phyloP scores from a whole-genome alignment of 2,888 invertebrate species.

The Agyllia agylla region DNA sequence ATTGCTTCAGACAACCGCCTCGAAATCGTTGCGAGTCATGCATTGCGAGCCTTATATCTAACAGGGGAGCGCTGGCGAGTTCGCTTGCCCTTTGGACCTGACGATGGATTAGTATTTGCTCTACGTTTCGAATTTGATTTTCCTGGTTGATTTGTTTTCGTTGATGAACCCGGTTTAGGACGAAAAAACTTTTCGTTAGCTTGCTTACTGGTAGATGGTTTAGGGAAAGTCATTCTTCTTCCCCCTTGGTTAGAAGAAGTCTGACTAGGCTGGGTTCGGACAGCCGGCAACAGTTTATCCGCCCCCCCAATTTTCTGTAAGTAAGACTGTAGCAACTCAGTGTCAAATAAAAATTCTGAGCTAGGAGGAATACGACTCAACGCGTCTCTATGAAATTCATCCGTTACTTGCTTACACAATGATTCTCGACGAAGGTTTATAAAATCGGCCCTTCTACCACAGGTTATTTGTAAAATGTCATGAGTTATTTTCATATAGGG shows the following conservation, averaged over 20 bases:
- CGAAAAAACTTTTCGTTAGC: conserved; percentile 6
- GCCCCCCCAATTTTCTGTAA: conserved; percentile 32
- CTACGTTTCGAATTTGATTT: not conserved
- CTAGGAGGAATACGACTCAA: conserved; percentile 13
- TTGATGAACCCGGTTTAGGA: not conserved
- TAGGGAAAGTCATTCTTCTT: not conserved
- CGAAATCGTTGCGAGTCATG: conserved; percentile 24
- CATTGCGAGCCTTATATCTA: conserved; percentile 4
- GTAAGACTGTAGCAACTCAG: not conserved
- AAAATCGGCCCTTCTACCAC: conserved; percentile 33
- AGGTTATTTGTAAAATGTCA: conserved; percentile 19
- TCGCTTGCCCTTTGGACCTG: not conserved
- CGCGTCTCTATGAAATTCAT: conserved; percentile 8
- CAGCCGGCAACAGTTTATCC: not conserved
- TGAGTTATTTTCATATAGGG: not conserved
- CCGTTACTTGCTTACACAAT: not conserved
- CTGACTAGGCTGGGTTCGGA: not conserved
- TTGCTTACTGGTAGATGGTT: conserved; percentile 10
- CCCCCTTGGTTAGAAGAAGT: not conserved
- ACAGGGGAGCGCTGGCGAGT: conserved; percentile 8
- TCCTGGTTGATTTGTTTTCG: not conserved
- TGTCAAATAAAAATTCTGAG: not conserved
- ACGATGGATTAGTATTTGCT: not conserved
- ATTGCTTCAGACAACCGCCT: conserved; percentile 49
- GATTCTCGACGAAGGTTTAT: conserved; percentile 13